Evolutionary conservation across 2,113 vertebrate species (phyloP).

Genomic region (Lepus timidus): DNA sequence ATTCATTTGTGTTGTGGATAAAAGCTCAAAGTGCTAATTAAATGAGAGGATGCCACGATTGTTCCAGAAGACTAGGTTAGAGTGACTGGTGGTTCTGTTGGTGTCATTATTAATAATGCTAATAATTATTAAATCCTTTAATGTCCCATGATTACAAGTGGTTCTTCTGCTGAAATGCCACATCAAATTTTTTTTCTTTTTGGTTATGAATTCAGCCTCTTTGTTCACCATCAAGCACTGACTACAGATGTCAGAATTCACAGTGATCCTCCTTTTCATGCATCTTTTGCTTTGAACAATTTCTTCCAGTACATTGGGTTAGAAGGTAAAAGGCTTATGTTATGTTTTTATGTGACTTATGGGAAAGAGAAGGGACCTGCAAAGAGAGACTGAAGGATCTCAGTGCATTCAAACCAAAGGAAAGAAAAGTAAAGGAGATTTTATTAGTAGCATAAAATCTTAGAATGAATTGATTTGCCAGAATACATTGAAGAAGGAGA

Average conservation of each 20-base stretch:
- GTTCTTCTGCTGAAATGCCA: slow-evolving; percentile 44
- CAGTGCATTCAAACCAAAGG: neutral
- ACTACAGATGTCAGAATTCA: neutral
- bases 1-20: slow-evolving; percentile 39
- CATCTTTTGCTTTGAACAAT: slow-evolving; percentile 53
- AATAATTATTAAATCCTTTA: slow-evolving; percentile 70
- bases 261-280: slow-evolving; percentile 50
- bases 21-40: slow-evolving; percentile 70
- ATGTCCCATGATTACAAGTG: slow-evolving; percentile 57
- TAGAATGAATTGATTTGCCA: slow-evolving; percentile 36
- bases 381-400: neutral
- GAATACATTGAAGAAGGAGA: slow-evolving; percentile 14
- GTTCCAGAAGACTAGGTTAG: slow-evolving; percentile 60
- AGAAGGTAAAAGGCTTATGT: neutral
- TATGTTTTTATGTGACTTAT: neutral
- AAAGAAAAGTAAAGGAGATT: neutral
- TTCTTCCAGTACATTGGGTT: slow-evolving; percentile 52
- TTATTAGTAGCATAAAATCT: neutral
- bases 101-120: slow-evolving; percentile 52
- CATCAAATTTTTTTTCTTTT: slow-evolving; percentile 13
- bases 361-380: neutral
- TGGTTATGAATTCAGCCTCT: slow-evolving; percentile 38
- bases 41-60: slow-evolving; percentile 50
- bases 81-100: slow-evolving; percentile 58
- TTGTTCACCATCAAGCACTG: slow-evolving; percentile 56